Percentiles rank a stretch among this genome's conserved stretches.
Conservation (phyloP, 2,888 invertebrate species). For the Philopedon plagiatum region DNA sequence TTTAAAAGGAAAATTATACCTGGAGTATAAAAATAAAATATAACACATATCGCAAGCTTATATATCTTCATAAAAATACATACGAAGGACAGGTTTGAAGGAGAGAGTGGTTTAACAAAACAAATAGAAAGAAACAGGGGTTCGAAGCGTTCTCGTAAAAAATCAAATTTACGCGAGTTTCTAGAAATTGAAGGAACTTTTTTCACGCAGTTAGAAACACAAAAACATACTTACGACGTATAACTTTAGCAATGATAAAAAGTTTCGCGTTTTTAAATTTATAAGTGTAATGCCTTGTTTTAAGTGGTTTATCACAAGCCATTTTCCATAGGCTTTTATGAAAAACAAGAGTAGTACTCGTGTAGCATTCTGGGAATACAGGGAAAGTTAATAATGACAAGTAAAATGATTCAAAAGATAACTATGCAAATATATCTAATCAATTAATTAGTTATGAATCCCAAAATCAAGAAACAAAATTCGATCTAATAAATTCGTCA, state of each 20-base stretch:
- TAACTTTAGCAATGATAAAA: background rate
- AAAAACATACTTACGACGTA: background rate
- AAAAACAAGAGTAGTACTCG: too few species aligned
- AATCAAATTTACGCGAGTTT: background rate
- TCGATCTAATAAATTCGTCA: too few species aligned
- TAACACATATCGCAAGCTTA: background rate
- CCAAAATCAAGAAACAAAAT: too few species aligned
- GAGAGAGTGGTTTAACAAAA: conserved; percentile 13
- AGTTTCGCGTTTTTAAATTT: too few species aligned
- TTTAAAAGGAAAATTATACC: background rate
- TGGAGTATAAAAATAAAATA: background rate
- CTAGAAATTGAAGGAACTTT: background rate
- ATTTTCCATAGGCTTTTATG: too few species aligned
- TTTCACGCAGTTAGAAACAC: background rate
- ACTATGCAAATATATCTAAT: too few species aligned
- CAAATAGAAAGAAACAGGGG: background rate
- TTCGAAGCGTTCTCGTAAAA: background rate
- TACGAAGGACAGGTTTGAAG: background rate
- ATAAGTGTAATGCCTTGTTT: too few species aligned
- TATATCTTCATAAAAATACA: conserved; percentile 14
- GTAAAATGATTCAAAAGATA: too few species aligned
- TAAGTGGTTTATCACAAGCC: too few species aligned
- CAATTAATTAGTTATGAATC: too few species aligned
- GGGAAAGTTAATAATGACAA: too few species aligned
- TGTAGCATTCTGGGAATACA: too few species aligned